Conservation (phyloP, 2,113 vertebrate species). For the Ptyas mucosa region DNA sequence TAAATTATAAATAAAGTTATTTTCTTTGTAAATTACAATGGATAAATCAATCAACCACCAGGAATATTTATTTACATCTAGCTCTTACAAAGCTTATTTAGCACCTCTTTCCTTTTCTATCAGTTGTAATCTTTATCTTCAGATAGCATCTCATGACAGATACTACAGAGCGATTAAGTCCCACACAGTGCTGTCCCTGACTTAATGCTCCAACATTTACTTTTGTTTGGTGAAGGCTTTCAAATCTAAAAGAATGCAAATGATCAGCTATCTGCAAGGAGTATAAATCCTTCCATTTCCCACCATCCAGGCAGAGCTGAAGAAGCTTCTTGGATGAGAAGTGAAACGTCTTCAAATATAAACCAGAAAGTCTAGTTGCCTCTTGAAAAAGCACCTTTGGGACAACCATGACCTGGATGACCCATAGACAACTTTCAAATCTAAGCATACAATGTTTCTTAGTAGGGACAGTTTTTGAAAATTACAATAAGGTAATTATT, state of each 20-base stretch:
- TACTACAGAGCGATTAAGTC: background rate
- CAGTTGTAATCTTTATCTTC: background rate
- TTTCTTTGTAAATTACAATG: background rate
- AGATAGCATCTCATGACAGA: background rate
- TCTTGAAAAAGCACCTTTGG: too few relatives aligned
- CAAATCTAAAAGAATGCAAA: background rate
- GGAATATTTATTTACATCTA: background rate
- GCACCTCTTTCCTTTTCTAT: background rate
- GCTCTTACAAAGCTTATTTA: background rate
- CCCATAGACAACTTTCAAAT: too few relatives aligned
- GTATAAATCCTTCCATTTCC: too few relatives aligned
- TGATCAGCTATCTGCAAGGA: too few relatives aligned
- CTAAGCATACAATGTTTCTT: background rate
- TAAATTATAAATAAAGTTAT: too few relatives aligned
- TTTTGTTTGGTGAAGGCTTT: background rate
- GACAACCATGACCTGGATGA: too few relatives aligned
- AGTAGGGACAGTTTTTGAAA: too few relatives aligned
- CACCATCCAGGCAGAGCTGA: too few relatives aligned
- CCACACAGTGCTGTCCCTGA: background rate
- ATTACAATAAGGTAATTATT: too few relatives aligned
- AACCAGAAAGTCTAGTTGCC: too few relatives aligned
- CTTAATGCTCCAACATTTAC: background rate
- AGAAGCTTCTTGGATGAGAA: too few relatives aligned
- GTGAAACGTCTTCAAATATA: too few relatives aligned
- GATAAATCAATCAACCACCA: background rate